Percentiles rank a stretch among this genome's conserved stretches.
These are phyloP conservation scores for Reticulitermes lucifugus DNA, from an alignment of 2,888 invertebrate genomes.

Conservation along the genomic window DNA sequence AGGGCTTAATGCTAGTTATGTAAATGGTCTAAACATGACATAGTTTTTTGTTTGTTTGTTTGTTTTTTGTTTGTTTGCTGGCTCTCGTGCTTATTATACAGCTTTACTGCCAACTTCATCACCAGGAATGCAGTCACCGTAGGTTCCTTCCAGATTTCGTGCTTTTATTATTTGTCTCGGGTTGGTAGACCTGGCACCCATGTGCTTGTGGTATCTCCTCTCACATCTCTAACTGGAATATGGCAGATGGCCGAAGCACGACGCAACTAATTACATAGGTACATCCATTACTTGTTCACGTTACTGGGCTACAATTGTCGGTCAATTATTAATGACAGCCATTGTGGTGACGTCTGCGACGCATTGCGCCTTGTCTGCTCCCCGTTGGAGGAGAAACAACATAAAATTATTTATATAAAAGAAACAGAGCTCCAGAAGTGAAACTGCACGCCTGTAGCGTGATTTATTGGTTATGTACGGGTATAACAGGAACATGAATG, in stretches of 20 bases:
- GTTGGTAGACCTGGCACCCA: not conserved
- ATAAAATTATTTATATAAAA: not conserved
- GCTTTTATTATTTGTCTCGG: not conserved
- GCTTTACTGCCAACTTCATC: too few species aligned
- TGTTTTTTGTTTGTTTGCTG: too few species aligned
- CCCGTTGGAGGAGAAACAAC: not conserved
- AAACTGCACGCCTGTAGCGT: not conserved
- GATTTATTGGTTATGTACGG: slow-evolving; percentile 19
- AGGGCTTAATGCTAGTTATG: too few species aligned
- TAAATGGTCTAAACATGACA: too few species aligned
- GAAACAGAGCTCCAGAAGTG: not conserved
- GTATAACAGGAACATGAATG: not conserved
- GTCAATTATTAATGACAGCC: slow-evolving; percentile 14
- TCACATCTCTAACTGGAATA: not conserved
- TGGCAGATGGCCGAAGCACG: slow-evolving; percentile 1
- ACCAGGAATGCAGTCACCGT: too few species aligned
- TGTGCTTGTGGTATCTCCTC: not conserved
- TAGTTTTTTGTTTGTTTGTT: too few species aligned
- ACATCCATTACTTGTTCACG: slow-evolving; percentile 11
- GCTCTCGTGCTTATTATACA: too few species aligned
- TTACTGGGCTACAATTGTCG: not conserved
- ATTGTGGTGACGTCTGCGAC: slow-evolving; percentile 6
- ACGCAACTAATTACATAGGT: not conserved
- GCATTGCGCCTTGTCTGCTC: not conserved
- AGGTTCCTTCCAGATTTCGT: too few species aligned